Conservation (phyloP, 2,113 vertebrate species). For the Aphelocoma coerulescens region DNA sequence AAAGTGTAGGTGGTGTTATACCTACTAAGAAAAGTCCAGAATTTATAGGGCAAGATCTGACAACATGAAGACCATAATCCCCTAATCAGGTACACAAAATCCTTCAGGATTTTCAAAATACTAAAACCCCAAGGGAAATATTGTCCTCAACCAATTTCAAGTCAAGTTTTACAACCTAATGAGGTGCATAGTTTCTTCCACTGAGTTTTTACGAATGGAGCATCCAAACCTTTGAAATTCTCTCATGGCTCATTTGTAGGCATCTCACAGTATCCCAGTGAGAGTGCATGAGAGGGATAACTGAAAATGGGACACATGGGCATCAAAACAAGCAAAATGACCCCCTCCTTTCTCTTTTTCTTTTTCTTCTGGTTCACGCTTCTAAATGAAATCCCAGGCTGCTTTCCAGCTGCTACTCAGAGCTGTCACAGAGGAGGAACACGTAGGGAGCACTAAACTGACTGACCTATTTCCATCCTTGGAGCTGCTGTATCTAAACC, state of each 20-base stretch:
- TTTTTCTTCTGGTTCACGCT: neutral
- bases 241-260: constrained; percentile 48
- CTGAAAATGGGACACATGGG: constrained; percentile 30
- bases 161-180: neutral
- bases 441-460: constrained; percentile 5
- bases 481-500: neutral
- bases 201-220: neutral
- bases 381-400: constrained; percentile 57
- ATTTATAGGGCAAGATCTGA: neutral
- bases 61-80: neutral
- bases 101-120: constrained; percentile 1
- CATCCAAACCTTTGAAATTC: constrained; percentile 42
- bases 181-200: neutral
- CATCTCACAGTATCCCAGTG: constrained; percentile 34
- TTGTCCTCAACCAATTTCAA: neutral
- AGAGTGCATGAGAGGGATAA: constrained; percentile 46
- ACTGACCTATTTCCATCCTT: constrained; percentile 61
- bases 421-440: constrained; percentile 39
- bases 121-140: neutral
- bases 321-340: constrained; percentile 58
- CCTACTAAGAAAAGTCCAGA: neutral
- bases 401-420: constrained; percentile 29
- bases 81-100: neutral
- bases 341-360: neutral
- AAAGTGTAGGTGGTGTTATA: neutral